These are phyloP conservation scores for Gryllus longicercus DNA, from an alignment of 2,888 invertebrate genomes.

Conservation along the genomic window DNA sequence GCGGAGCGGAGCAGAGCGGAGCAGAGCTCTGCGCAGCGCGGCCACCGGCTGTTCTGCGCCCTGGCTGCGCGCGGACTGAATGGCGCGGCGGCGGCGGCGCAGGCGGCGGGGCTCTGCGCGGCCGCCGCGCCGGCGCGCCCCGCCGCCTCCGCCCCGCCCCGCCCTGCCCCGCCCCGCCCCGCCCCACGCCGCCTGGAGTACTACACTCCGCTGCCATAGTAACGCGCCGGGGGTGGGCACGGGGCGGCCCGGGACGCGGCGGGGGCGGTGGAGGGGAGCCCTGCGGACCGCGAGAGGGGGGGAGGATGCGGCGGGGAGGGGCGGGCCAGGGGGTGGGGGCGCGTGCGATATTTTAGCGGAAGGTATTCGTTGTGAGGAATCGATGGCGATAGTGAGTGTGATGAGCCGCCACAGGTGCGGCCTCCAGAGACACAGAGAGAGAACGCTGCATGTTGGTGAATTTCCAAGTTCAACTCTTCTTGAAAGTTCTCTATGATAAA, in stretches of 20 bases:
- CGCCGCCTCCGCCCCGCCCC: background rate
- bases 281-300: background rate
- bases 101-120: conserved; percentile 19
- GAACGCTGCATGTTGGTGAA: too few relatives aligned
- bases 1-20: too few relatives aligned
- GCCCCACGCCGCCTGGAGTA: conserved; percentile 27
- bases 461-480: too few relatives aligned
- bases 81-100: background rate
- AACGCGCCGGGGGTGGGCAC: background rate
- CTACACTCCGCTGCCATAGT: conserved; percentile 31
- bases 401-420: too few relatives aligned
- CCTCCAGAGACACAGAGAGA: too few relatives aligned
- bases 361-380: too few relatives aligned
- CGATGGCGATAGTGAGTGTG: too few relatives aligned
- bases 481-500: too few relatives aligned
- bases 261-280: background rate
- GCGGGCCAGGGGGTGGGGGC: background rate
- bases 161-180: background rate
- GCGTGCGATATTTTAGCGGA: background rate
- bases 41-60: background rate
- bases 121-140: background rate
- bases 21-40: too few relatives aligned
- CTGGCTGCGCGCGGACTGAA: background rate
- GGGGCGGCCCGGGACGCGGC: background rate
- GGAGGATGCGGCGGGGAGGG: background rate